Conservation (phyloP, 1,140 invertebrate species). For the Cherax quadricarinatus region DNA sequence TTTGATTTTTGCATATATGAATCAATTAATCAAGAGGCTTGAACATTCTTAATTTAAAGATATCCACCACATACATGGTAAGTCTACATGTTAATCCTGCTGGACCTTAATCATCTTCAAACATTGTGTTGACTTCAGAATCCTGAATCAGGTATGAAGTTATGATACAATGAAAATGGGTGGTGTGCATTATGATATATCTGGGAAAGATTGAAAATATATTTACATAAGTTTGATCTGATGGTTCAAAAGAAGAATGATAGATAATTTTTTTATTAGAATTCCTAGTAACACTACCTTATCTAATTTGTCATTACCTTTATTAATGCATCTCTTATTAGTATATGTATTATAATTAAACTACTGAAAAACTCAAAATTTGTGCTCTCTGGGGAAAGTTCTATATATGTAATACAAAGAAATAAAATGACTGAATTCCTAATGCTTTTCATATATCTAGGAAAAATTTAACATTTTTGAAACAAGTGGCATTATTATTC, state of each 20-base stretch:
- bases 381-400: too few species aligned
- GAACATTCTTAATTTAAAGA: background rate
- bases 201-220: background rate
- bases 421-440: background rate
- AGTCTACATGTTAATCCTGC: background rate
- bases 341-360: too few species aligned
- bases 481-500: background rate
- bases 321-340: background rate
- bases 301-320: slow-evolving; percentile 4
- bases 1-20: slow-evolving; percentile 1
- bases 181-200: background rate
- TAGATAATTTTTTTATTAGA: background rate
- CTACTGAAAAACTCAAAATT: too few species aligned
- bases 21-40: background rate
- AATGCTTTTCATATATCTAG: background rate
- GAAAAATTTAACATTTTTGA: background rate
- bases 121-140: background rate
- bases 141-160: background rate
- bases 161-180: background rate
- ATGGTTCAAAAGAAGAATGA: background rate
- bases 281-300: background rate
- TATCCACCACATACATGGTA: background rate
- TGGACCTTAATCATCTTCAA: background rate
- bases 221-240: background rate
- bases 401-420: background rate